phyloP scores from a whole-genome alignment of 2,113 vertebrate species.

The Trematomus loennbergii region DNA sequence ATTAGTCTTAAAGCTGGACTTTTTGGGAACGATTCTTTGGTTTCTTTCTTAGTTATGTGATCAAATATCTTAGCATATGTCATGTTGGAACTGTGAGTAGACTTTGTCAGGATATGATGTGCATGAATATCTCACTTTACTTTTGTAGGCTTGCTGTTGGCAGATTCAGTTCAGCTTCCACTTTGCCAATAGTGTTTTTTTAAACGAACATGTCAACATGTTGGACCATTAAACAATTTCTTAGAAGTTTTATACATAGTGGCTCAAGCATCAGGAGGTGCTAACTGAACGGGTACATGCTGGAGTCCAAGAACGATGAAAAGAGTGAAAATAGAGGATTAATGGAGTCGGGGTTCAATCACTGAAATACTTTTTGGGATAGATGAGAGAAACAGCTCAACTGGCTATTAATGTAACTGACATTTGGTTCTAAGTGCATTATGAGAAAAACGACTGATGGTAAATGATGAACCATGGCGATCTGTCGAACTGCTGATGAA shows the following conservation, averaged over 20 bases:
- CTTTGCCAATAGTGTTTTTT: no score
- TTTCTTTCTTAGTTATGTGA: no score
- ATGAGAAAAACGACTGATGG: neutral
- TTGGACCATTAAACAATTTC: no score
- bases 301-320: neutral
- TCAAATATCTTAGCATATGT: no score
- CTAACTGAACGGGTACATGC: neutral
- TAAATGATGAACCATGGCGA: conserved; percentile 19
- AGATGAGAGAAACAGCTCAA: neutral
- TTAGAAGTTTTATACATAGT: neutral
- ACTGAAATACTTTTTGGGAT: neutral
- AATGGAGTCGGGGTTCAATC: neutral
- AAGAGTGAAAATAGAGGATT: neutral
- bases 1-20: no score
- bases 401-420: conserved; percentile 2
- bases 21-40: no score
- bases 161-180: no score
- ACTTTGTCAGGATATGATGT: no score
- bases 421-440: conserved; percentile 3
- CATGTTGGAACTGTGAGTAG: no score
- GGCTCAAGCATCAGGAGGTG: neutral
- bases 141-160: no score
- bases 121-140: no score
- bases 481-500: conserved; percentile 18
- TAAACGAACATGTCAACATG: no score